Evolutionary conservation across 2,888 invertebrate species (phyloP), one percentile per base, ranked within the genome.

Genomic region (Pyrrhosoma nymphula): DNA sequence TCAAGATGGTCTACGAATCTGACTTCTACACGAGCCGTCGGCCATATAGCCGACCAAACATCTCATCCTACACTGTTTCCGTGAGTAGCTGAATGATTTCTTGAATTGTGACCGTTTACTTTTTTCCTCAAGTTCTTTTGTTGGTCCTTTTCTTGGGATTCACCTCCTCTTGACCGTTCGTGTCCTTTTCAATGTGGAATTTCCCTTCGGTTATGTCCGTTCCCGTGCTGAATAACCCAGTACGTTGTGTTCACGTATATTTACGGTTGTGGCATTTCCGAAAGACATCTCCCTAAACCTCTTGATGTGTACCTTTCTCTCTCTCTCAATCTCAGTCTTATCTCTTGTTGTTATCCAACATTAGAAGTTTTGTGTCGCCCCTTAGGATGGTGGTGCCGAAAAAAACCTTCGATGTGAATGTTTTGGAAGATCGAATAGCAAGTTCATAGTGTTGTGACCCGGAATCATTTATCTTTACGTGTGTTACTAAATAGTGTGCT

Each of bases 21-120:
- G 99, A 99, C 97, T 99, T 98, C 97, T 98, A 98, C 97, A 98
- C 99, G 97, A 98, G 98, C 97, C 98, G 99, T 97, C 98, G 99
- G 97, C 98, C 98, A 96, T 98, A 98, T 97, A 98, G 98, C 97
- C 97, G 98, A 97, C 98, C 98, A 95, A 97, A 97, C 96, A 97
- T 97, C 96, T 97, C 98, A 96, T 98, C 98, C 96, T 98, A 98
- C 97, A 98, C 98, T 97, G 98, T 98, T 97, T 98, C 98, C 98
- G 98, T 98, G 97, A 98, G 98, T 93, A 93, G 26, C 8, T 35
- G 82, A 82, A 35, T 82, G 35, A 82, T 82, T 82, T 14, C 35
- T 82, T 47, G 82, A 82, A 82, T 82, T 23, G 35, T 82, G 35
- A 35, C 35, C 82, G 35, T 35, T 82, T 35, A 35, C 14, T 82